A percentile compares a stretch with the other conserved stretches of the same genome.
Conservation (phyloP, 1,140 invertebrate species). For the Rhopalosiphum maidis region DNA sequence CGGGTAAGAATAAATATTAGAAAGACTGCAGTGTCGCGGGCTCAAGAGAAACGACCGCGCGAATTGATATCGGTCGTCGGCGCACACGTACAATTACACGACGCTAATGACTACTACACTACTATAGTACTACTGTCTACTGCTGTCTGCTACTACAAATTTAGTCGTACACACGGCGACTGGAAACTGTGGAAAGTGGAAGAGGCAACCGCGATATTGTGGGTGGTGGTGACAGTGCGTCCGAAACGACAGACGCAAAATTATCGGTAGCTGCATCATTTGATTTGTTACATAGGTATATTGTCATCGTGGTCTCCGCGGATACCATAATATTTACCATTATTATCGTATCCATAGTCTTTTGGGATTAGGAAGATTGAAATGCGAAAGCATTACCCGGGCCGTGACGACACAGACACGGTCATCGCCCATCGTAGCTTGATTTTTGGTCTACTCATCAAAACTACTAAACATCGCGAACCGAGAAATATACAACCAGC, state of each 20-base stretch:
- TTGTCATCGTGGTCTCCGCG: no score
- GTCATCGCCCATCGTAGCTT: background rate
- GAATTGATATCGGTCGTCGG: background rate
- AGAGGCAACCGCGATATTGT: background rate
- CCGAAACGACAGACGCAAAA: background rate
- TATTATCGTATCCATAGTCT: background rate
- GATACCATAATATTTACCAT: background rate
- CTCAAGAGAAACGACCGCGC: background rate
- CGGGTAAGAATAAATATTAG: no score
- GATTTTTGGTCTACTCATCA: background rate
- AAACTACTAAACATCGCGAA: background rate
- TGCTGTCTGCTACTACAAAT: background rate
- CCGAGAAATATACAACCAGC: background rate
- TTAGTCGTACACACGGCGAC: background rate
- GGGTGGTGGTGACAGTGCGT: constrained; percentile 29
- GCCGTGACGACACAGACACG: background rate
- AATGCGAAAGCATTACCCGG: background rate
- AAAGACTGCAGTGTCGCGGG: background rate
- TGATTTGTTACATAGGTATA: background rate
- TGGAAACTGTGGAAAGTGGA: background rate
- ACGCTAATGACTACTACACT: background rate
- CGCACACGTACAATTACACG: background rate
- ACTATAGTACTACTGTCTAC: background rate
- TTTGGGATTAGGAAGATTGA: background rate
- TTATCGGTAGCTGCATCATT: background rate